Conservation (phyloP, 2,113 vertebrate genomes). For the Charina bottae region DNA sequence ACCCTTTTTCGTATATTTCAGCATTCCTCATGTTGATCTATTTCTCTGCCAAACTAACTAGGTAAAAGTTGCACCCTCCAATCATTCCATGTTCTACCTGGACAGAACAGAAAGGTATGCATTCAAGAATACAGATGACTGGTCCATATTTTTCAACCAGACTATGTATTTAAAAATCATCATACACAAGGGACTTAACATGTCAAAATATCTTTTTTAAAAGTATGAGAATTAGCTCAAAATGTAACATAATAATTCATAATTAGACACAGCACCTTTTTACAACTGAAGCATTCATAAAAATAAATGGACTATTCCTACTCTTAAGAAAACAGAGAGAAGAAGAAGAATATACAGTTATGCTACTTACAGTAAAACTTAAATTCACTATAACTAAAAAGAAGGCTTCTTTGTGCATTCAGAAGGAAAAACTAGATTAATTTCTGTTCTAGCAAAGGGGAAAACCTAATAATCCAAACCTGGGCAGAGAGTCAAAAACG, state of each 20-base stretch:
- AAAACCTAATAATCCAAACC: slow-evolving; percentile 47
- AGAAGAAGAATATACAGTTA: background rate
- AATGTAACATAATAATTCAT: background rate
- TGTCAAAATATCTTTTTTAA: background rate
- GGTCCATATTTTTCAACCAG: slow-evolving; percentile 3
- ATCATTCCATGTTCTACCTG: background rate
- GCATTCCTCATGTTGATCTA: background rate
- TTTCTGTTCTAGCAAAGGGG: slow-evolving; percentile 42
- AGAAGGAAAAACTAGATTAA: slow-evolving; percentile 42
- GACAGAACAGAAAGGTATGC: background rate
- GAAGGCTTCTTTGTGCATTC: slow-evolving; percentile 38
- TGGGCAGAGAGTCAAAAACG: slow-evolving; percentile 40
- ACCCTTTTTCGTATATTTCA: background rate
- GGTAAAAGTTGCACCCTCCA: background rate
- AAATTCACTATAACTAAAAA: slow-evolving; percentile 31
- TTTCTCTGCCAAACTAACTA: background rate
- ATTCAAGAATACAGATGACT: background rate
- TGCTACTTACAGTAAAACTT: background rate
- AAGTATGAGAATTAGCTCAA: background rate
- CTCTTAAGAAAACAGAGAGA: background rate
- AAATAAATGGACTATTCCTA: background rate
- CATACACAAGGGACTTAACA: background rate
- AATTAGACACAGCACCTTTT: slow-evolving; percentile 32
- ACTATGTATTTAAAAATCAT: background rate
- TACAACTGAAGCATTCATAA: slow-evolving; percentile 24